Evolutionary conservation across 2,888 invertebrate genomes (phyloP).

Genomic region (Encarsia formosa): DNA sequence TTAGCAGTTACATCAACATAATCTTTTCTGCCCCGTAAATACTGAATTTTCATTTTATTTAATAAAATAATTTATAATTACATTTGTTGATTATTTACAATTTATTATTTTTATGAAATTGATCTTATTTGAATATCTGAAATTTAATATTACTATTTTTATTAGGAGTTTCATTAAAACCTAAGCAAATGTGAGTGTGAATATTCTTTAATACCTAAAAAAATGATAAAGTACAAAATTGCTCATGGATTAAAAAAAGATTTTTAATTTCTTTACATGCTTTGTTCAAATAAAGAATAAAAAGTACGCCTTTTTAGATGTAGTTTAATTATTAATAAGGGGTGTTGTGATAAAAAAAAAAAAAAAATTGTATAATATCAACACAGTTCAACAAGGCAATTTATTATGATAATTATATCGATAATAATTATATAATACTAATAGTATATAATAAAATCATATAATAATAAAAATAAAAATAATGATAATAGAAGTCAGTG

Average conservation of each 20-base stretch:
- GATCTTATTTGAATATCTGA: too few species aligned
- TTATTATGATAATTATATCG: slow-evolving; percentile 23
- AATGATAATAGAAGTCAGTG: slow-evolving; percentile 27
- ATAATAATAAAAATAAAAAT: slow-evolving; percentile 22
- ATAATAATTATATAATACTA: slow-evolving; percentile 23
- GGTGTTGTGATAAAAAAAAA: slow-evolving; percentile 15
- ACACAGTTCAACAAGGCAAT: slow-evolving; percentile 25
- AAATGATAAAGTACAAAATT: neutral
- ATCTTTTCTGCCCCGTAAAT: slow-evolving; percentile 2
- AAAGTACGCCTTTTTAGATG: slow-evolving; percentile 12
- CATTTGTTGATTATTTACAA: too few species aligned
- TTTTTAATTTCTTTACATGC: neutral
- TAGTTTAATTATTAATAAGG: slow-evolving; percentile 12
- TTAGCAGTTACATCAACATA: slow-evolving; percentile 5
- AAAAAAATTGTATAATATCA: slow-evolving; percentile 5
- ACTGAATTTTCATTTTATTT: slow-evolving; percentile 5
- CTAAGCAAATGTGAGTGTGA: too few species aligned
- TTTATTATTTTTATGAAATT: too few species aligned
- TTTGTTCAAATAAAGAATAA: slow-evolving; percentile 3
- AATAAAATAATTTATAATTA: too few species aligned
- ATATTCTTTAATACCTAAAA: neutral
- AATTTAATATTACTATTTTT: too few species aligned
- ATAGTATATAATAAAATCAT: slow-evolving; percentile 19
- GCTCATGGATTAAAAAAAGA: neutral
- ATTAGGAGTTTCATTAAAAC: too few species aligned